These are phyloP conservation scores for Drosophila yooni DNA, from an alignment of 2,888 invertebrate species.

Conservation along the genomic window DNA sequence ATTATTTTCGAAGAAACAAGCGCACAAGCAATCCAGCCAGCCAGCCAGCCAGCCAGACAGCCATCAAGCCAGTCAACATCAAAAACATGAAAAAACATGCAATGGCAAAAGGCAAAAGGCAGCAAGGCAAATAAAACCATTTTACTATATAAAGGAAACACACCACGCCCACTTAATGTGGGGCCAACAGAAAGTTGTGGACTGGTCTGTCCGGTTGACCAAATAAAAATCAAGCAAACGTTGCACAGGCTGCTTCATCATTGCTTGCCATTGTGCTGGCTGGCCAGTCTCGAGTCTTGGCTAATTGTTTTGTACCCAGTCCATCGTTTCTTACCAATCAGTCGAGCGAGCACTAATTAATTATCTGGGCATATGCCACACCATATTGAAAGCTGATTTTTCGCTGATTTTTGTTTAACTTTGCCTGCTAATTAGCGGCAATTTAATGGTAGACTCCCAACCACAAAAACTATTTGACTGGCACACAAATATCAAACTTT, in stretches of 20 bases:
- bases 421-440: conserved; percentile 61
- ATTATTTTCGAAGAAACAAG: conserved; percentile 79
- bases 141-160: conserved; percentile 35
- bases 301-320: conserved; percentile 62
- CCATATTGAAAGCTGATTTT: conserved; percentile 64
- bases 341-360: conserved; percentile 64
- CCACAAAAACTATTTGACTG: conserved; percentile 10
- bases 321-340: conserved; percentile 62
- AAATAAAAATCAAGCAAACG: conserved; percentile 50
- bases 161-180: conserved; percentile 46
- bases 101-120: conserved; percentile 45
- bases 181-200: conserved; percentile 21
- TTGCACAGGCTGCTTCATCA: conserved; percentile 44
- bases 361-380: conserved; percentile 66
- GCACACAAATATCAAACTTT: conserved; percentile 12
- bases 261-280: conserved; percentile 39
- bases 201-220: conserved; percentile 26
- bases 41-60: conserved; percentile 18
- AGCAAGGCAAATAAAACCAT: conserved; percentile 62
- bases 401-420: conserved; percentile 70
- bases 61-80: conserved; percentile 15
- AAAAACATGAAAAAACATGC: conserved; percentile 34
- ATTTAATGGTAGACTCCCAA: conserved; percentile 37
- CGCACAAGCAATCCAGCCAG: conserved; percentile 51
- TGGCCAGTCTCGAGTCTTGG: conserved; percentile 42